phyloP scores from a whole-genome alignment of 2,797 vertebrate species.

The Microctenopoma lineatum region DNA sequence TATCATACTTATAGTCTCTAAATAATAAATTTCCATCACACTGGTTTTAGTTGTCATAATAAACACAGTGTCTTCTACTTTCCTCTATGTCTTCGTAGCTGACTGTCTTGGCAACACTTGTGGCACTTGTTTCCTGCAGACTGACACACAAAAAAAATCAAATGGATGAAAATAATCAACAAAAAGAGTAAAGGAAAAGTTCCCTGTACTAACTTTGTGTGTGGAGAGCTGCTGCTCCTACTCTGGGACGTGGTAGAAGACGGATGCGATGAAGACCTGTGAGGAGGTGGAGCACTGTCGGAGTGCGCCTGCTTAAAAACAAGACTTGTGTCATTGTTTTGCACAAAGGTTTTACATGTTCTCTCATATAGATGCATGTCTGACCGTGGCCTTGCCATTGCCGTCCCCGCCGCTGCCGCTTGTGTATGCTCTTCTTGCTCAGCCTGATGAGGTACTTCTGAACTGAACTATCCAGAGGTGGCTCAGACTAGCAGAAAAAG shows the following conservation, averaged over 20 bases:
- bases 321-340: background rate
- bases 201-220: constrained; percentile 2
- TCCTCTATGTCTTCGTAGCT: background rate
- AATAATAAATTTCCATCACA: too few relatives aligned
- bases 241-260: constrained; percentile 23
- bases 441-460: constrained; percentile 15
- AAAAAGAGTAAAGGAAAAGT: background rate
- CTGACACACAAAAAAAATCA: background rate
- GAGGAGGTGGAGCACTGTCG: background rate
- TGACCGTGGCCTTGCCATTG: background rate
- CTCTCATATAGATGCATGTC: background rate
- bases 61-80: background rate
- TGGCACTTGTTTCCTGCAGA: constrained; percentile 3
- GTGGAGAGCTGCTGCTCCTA: background rate
- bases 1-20: too few relatives aligned
- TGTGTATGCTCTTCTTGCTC: constrained; percentile 6
- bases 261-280: constrained; percentile 5
- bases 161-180: background rate
- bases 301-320: background rate
- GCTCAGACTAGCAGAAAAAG: background rate
- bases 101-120: background rate
- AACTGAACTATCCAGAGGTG: background rate
- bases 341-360: background rate
- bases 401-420: accelerated
- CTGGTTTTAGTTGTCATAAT: too few relatives aligned